phyloP scores from a whole-genome alignment of 2,113 vertebrate species.

The Brachypodius melanocephalos region DNA sequence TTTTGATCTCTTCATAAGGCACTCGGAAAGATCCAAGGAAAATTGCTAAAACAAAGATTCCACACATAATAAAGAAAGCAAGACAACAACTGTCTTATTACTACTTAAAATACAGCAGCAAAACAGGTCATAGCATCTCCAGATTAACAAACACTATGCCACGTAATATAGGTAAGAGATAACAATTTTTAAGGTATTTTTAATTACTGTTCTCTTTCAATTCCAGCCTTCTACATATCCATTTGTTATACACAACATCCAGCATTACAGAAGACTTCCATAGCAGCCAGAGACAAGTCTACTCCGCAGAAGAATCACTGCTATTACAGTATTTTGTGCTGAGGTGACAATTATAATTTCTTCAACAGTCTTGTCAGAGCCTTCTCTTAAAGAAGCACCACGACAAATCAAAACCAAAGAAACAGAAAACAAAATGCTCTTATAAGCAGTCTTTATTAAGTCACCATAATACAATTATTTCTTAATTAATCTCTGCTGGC shows the following conservation, averaged over 20 bases:
- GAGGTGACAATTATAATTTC: not conserved
- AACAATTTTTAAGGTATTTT: not conserved
- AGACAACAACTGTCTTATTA: not conserved
- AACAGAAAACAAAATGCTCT: not conserved
- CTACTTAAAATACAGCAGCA: not conserved
- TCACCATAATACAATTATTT: not conserved
- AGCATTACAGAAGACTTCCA: not conserved
- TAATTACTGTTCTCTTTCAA: not conserved
- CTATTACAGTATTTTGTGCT: not conserved
- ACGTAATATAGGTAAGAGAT: not conserved
- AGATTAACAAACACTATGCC: not conserved
- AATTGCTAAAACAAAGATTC: conserved; percentile 79
- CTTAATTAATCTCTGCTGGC: not conserved
- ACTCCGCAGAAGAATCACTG: not conserved
- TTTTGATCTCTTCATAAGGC: conserved; percentile 92
- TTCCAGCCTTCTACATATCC: not conserved
- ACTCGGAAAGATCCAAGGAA: conserved; percentile 94
- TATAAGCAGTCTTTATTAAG: not conserved
- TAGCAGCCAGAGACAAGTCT: not conserved
- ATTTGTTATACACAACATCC: not conserved
- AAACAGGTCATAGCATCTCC: not conserved
- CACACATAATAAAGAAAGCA: not conserved
- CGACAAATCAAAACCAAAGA: not conserved
- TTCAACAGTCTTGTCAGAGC: not conserved
- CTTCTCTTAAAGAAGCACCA: not conserved